Base-by-base conservation (phyloP, 2,113 vertebrate genomes). In the Anseranas semipalmata region DNA sequence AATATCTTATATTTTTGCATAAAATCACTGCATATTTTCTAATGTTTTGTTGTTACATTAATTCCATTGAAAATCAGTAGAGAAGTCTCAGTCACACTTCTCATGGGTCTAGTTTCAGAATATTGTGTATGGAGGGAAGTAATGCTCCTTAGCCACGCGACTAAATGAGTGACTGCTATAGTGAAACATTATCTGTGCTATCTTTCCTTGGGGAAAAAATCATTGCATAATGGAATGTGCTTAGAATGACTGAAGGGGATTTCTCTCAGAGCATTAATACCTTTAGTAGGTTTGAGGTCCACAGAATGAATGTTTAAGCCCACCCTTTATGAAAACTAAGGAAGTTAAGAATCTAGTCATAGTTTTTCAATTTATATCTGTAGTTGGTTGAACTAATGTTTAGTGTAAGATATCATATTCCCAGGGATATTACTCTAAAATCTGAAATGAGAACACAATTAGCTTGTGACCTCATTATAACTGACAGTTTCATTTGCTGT, bases 381-480 rank as follows among this genome's bases (percentile, higher is more conserved):
- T 43, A 77, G 33, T 45, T 92, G 78, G 13, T 77, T 88, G 59
- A 86, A 52, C 20, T 30, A 43, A 30, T 66, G 25, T 67, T 85
- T 87, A 59, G 67, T 89, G 59, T 27, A 84, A 70, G 39, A 15
- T 27, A 48, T 20, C 62, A 5, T 46, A 76, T 75, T 94, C 35
- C 68, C 78, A 15, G 16, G 65, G 33, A 35, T 94, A 10, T 90
- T 81, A 37, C 15, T 90, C 56, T 48, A 25, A 82, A 89, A 85
- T 68, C 39, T 59, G 46, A 84, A 93, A 55, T 46, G 63, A 90
- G 60, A 75, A 27, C 18, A 53, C 39, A 78, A 92, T 94, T 90
- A 90, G 35, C 93, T 89, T 60, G 39, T 89, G 83, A 90, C 70
- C 92, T 92, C 74, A 55, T 93, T 84, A 84, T 53, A 81, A 81